Percentiles rank a stretch among this genome's conserved stretches.
phyloP scores from a whole-genome alignment of 2,797 vertebrate genomes.

The Ceyx erithaca region DNA sequence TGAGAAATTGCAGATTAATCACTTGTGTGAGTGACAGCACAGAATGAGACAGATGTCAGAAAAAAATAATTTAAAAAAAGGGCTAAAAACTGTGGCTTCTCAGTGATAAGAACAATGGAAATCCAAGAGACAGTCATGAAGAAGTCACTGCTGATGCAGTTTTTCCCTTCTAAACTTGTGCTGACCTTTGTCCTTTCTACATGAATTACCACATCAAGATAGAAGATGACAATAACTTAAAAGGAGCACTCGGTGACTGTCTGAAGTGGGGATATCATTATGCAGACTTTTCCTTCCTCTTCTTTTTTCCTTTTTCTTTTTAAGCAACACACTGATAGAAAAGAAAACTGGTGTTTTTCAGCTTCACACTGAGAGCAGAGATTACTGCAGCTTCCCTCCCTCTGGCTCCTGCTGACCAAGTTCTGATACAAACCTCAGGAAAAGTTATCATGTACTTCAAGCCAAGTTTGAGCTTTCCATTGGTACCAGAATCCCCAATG shows the following conservation, averaged over 20 bases:
- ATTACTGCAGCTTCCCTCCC: neutral
- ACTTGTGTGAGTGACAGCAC: neutral
- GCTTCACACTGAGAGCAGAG: constrained; percentile 1
- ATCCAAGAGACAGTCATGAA: neutral
- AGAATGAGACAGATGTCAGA: neutral
- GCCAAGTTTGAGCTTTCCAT: neutral
- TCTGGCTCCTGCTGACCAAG: neutral
- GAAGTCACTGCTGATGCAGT: neutral
- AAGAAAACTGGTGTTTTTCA: neutral
- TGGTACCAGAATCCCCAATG: neutral
- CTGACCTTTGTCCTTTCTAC: neutral
- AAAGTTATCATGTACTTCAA: neutral
- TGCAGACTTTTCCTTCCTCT: neutral
- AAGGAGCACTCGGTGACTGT: neutral
- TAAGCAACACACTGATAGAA: neutral
- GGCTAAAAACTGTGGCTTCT: neutral
- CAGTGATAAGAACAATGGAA: neutral
- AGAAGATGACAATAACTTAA: neutral
- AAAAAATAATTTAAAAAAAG: neutral
- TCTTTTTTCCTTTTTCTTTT: neutral
- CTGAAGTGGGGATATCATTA: neutral
- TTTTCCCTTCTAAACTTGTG: neutral
- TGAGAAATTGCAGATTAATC: neutral
- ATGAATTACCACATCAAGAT: neutral
- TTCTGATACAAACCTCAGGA: neutral